Evolutionary conservation across 2,113 vertebrate species (phyloP), one percentile per base, ranked within the genome.

Genomic region (Anolis sagrei): DNA sequence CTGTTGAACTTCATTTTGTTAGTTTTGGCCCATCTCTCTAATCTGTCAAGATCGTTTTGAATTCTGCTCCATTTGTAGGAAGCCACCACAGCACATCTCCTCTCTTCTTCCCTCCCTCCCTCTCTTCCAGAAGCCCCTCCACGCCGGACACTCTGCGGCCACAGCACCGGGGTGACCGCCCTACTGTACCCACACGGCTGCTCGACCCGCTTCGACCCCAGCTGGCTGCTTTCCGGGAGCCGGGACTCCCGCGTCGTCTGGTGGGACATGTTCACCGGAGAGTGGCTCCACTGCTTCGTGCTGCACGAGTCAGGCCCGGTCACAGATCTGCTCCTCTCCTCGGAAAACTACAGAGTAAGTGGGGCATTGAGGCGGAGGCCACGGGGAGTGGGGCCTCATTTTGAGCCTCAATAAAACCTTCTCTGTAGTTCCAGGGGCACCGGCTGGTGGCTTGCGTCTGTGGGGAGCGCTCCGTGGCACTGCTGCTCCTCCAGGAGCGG

Each of bases 191-290:
- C 96, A 9, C 95, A 95, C 51, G 89, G 91, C 78, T 78, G 93
- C 34, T 96, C 95, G 11, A 94, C 93, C 13, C 95, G 94, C 76
- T 95, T 95, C 91, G 96, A 97, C 81, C 93, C 95, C 73, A 95
- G 93, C 87, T 97, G 97, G 96, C 90, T 97, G 66, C 82, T 97
- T n/a, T 97, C 97, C 7, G 97, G 96, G 9, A 91, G 94, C 23
- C 94, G 82, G 85, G 95, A 96, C 82, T 97, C 97, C 4, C 39
- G 89, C 0, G 95, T 97, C 44, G 94, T 97, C 70, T 95, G 95
- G 93, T 97, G 97, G 96, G 90, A 97, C 88, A 90, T 97, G 51
- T 96, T 96, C 88, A 95, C 94, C 25, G 96, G 95, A 83, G 87
- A 86, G 36, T 88, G 92, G 66, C 82, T 97, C 61, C 95, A 97